phyloP scores from a whole-genome alignment of 2,888 invertebrate genomes.

The Nesidiocoris tenuis region DNA sequence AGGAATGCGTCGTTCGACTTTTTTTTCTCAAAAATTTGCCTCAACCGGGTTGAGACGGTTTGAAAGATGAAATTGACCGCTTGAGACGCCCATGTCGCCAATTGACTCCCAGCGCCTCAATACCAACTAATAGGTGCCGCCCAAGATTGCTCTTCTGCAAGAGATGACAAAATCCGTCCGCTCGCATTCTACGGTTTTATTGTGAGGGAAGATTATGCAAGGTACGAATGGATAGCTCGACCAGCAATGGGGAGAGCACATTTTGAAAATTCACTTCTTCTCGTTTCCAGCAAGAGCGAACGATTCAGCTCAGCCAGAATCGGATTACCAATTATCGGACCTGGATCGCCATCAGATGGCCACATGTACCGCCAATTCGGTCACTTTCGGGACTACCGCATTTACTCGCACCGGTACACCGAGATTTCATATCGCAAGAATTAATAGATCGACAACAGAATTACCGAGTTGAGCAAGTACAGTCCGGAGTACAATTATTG shows the following conservation, averaged over 20 bases:
- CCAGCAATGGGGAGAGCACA: not conserved
- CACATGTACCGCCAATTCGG: not conserved
- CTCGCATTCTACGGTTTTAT: not conserved
- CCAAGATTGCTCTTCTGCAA: too few species aligned
- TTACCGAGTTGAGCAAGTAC: not conserved
- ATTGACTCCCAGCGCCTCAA: too few species aligned
- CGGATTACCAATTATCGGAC: not conserved
- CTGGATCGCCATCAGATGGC: not conserved
- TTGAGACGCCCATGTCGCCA: too few species aligned
- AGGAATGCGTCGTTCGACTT: too few species aligned
- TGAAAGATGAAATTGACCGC: too few species aligned
- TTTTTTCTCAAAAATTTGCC: too few species aligned
- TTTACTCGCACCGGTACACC: too few species aligned
- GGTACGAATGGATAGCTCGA: too few species aligned
- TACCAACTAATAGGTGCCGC: too few species aligned
- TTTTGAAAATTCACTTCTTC: not conserved
- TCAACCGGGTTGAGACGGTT: too few species aligned
- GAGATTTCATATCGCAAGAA: not conserved
- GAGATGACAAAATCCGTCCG: not conserved
- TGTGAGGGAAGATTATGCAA: not conserved
- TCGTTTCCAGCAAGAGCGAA: not conserved
- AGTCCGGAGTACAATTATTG: not conserved
- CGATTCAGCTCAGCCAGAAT: not conserved
- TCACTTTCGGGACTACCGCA: not conserved
- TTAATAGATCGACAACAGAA: not conserved